Evolutionary conservation across 2,113 vertebrate species (phyloP), one percentile per base, ranked within the genome.

Genomic region (Neodontobutis hainanensis): DNA sequence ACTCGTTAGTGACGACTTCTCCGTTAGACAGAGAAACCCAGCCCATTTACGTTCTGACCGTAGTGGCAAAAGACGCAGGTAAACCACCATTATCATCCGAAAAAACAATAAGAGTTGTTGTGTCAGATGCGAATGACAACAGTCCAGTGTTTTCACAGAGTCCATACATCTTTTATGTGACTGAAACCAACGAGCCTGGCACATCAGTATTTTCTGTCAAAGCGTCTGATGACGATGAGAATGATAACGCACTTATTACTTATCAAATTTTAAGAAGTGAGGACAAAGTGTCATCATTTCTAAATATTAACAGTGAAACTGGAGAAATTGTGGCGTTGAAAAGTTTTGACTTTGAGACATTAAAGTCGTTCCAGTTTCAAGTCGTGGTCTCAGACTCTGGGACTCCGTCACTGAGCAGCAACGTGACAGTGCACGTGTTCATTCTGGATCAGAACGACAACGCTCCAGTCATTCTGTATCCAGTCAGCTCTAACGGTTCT

Each of bases 81-180:
- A 40, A 70, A 2, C 85, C 88, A 0, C 4, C 16, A 6, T 38
- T 85, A 16, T 84, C 84, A 8, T 81, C 81, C n/a, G 55, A 74
- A 43, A 82, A 77, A 3, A 78, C 68, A 19, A 80, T 91, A 10
- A 57, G 40, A 0, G 49, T 91, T 10, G 49, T 51, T 0, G 75
- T 90, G 2, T 74, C 77, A 0, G 87, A 89, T 64, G 78, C 92
- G 27, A 91, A 86, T 77, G 90, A 87, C 59, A 92, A 86, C 60
- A 0, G 58, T 16, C 90, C 90, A 27, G 16, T 75, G 58, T 91
- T 91, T 82, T 65, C 12, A 53, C 9, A 60, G 6, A 82, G 71
- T 14, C 78, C 83, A 0, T 85, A 87, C 49, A 75, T 48, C 44
- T 81, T 88, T 38, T 82, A 71, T 46, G 34, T 82, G 5, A 14